These are phyloP conservation scores for Eudyptes chrysolophus DNA, from an alignment of 2,113 vertebrate species.

Conservation along the genomic window DNA sequence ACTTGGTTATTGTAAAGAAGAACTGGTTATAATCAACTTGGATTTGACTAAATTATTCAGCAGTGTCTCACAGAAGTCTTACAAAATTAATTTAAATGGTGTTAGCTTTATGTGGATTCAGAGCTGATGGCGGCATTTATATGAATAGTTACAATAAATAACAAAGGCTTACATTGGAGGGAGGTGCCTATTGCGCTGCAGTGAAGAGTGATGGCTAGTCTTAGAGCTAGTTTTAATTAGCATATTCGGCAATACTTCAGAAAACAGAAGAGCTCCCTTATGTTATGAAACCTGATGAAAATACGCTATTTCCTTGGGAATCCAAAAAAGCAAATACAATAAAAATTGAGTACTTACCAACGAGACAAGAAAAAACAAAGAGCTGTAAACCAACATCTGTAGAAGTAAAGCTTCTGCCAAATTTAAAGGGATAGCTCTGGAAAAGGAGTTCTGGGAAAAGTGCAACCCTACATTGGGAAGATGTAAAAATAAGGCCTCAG, in stretches of 20 bases:
- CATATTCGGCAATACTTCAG: not conserved
- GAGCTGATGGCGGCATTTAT: not conserved
- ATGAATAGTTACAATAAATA: constrained; percentile 5
- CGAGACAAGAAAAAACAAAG: not conserved
- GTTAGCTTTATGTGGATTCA: not conserved
- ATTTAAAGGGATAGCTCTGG: not conserved
- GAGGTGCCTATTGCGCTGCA: not conserved
- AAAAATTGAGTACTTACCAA: constrained; percentile 3
- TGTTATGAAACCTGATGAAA: not conserved
- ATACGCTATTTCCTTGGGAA: not conserved
- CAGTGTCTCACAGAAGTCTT: not conserved
- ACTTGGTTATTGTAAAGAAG: not conserved
- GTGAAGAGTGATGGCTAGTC: not conserved
- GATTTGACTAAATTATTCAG: constrained; percentile 31
- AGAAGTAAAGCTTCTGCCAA: not conserved
- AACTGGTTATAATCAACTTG: not conserved
- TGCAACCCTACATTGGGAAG: not conserved
- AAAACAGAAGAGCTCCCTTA: not conserved
- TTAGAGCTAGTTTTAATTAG: not conserved
- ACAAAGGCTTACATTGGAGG: not conserved
- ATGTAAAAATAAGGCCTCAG: not conserved
- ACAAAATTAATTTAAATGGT: constrained; percentile 13
- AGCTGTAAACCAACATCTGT: not conserved
- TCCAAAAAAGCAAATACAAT: not conserved
- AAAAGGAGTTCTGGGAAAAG: constrained; percentile 4